Evolutionary conservation across 2,113 vertebrate species (phyloP).

Genomic region (Calyptomena viridis): DNA sequence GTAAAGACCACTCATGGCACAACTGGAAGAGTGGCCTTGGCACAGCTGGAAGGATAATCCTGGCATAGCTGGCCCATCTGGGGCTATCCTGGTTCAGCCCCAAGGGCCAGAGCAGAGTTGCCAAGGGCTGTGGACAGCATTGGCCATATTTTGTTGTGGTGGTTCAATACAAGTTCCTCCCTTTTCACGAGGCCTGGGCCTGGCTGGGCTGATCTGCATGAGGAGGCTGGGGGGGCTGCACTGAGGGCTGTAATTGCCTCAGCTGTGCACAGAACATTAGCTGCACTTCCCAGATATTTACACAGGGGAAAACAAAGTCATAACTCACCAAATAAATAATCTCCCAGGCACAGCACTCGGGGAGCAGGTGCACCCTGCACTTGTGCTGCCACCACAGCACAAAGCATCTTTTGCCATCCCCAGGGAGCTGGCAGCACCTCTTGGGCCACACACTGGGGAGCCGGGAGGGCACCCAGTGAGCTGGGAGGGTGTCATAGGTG

Average conservation of each 20-base stretch:
- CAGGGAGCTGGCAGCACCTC: background rate
- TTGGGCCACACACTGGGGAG: rapidly evolving
- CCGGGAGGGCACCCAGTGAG: background rate
- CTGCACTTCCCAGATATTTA: slow-evolving; percentile 49
- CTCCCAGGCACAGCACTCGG: rapidly evolving
- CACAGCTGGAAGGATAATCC: background rate
- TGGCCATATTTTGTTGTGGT: rapidly evolving
- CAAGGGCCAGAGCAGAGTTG: rapidly evolving
- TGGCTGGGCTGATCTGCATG: background rate
- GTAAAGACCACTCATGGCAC: background rate
- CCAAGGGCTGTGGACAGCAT: background rate
- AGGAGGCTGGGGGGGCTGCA: background rate
- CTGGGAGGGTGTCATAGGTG: background rate
- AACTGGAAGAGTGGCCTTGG: background rate
- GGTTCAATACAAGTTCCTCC: background rate
- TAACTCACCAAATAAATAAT: slow-evolving; percentile 50
- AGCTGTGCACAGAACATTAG: slow-evolving; percentile 38
- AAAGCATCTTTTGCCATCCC: background rate
- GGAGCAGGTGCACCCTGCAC: background rate
- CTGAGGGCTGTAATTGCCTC: slow-evolving; percentile 11
- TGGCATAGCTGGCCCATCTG: background rate
- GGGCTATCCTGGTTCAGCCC: background rate
- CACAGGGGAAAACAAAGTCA: slow-evolving; percentile 56
- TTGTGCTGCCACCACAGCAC: background rate
- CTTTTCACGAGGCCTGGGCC: rapidly evolving